Base-by-base conservation (phyloP, 2,113 vertebrate species). In the Atractosteus spatula region DNA sequence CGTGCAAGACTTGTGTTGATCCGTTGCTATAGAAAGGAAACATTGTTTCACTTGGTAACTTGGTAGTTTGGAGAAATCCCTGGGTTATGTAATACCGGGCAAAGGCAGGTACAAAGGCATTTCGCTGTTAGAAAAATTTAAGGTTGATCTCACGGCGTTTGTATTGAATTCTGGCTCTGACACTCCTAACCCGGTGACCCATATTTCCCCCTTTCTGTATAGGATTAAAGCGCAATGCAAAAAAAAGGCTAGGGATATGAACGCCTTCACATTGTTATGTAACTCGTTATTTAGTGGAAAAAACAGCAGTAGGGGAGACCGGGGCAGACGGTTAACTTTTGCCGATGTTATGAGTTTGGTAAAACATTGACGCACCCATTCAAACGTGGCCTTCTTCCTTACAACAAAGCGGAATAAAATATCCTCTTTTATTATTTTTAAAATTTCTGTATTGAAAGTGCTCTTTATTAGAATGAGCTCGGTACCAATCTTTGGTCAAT, bases 171-270 rank as follows among this genome's bases (percentile, higher is more conserved):
- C 81, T 85, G 87, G 82, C 81, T 84, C 83, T 81, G 79, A 90
- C 81, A 85, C 88, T 88, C 74, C 85, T 92, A 90, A 92, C 90
- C 90, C 85, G 88, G 89, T 91, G 91, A 93, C 91, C 89, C 77
- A 88, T 83, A 90, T 93, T 86, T 85, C 89, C 82, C 81, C 87
- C 74, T 87, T 81, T 86, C 84, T 85, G 77, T 77, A 80, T 76
- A 78, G 79, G 85, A 88, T 86, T 85, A 83, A 87, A 88, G 80
- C 85, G 82, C 55, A 86, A 88, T 79, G 87, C 83, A 83, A 88
- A 80, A 83, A 74, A 86, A 83, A 89, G 80, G 78, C 74, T 76
- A 84, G 75, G 74, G 75, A 83, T 83, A 86, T 81, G 70, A 77
- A 80, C 73, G 82, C 83, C 76, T 86, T 80, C 78, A 76, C 74